A percentile compares a stretch with the other conserved stretches of the same genome.
Conservation (phyloP, 2,113 vertebrate species). For the Dipodomys merriami region DNA sequence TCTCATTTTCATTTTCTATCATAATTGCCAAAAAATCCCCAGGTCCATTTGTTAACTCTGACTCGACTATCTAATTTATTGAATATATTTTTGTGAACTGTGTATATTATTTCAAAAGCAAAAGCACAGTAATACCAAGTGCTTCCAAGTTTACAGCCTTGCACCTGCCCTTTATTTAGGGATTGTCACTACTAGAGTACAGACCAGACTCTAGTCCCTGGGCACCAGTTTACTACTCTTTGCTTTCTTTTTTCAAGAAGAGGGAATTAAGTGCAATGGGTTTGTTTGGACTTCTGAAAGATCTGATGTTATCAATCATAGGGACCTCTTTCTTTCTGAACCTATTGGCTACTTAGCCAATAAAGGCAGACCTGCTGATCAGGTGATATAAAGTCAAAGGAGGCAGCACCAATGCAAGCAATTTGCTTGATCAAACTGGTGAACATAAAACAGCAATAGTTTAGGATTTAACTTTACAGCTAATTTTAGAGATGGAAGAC, state of each 20-base stretch:
- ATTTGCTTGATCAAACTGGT: constrained; percentile 12
- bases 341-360: constrained; percentile 9
- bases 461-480: constrained; percentile 17
- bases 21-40: background rate
- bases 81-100: constrained; percentile 2
- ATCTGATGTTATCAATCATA: constrained; percentile 18
- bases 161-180: constrained; percentile 40
- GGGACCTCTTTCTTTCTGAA: background rate
- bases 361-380: background rate
- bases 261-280: background rate
- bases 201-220: background rate
- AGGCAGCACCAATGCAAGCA: background rate
- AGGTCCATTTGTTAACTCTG: constrained; percentile 12
- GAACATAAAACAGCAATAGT: background rate
- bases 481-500: constrained; percentile 34
- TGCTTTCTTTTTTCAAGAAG: constrained; percentile 46
- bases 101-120: background rate
- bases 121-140: constrained; percentile 14
- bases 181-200: background rate
- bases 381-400: constrained; percentile 24
- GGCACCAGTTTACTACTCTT: constrained; percentile 41
- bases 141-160: constrained; percentile 19
- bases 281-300: constrained; percentile 63
- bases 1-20: constrained; percentile 27
- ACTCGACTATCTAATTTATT: background rate